Percentiles rank a stretch among this genome's conserved stretches.
Conservation (phyloP, 2,797 vertebrate genomes). For the Australoheros facetus region DNA sequence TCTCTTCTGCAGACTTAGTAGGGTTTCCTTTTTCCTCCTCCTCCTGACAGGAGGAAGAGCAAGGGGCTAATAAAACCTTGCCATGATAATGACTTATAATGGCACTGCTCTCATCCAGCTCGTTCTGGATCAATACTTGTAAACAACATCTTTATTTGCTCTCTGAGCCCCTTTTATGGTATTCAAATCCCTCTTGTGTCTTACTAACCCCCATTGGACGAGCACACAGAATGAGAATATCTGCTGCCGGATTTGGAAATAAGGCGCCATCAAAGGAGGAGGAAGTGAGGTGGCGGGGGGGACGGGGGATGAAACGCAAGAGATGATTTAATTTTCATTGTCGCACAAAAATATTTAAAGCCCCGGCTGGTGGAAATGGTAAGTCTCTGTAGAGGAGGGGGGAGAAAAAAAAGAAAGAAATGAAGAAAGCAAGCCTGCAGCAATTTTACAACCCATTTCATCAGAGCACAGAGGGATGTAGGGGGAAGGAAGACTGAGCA, state of each 20-base stretch:
- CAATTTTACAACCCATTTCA: conserved; percentile 66
- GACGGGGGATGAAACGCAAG: conserved; percentile 32
- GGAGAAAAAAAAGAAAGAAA: conserved; percentile 9
- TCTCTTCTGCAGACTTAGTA: conserved; percentile 4
- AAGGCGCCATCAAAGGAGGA: conserved; percentile 47
- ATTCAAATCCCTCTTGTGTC: conserved; percentile 52
- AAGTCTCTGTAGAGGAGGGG: neutral
- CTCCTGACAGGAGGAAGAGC: neutral
- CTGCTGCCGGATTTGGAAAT: conserved; percentile 38
- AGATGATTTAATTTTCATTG: conserved; percentile 66
- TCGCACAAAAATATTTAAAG: conserved; percentile 61
- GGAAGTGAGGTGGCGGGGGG: conserved; percentile 2
- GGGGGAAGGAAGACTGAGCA: conserved; percentile 23
- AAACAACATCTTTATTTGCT: conserved; percentile 56
- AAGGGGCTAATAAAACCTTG: conserved; percentile 39
- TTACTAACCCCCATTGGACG: conserved; percentile 33
- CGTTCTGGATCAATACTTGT: conserved; percentile 40
- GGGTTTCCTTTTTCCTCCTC: conserved; percentile 13
- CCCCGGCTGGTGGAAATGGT: conserved; percentile 42
- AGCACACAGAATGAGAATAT: conserved; percentile 34
- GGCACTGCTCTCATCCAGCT: conserved; percentile 31
- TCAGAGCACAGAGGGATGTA: conserved; percentile 46
- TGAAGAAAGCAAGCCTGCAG: conserved; percentile 39
- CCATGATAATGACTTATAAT: conserved; percentile 30
- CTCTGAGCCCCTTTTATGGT: conserved; percentile 19